phyloP scores from a whole-genome alignment of 1,140 invertebrate genomes.

The Aphelinus certus region DNA sequence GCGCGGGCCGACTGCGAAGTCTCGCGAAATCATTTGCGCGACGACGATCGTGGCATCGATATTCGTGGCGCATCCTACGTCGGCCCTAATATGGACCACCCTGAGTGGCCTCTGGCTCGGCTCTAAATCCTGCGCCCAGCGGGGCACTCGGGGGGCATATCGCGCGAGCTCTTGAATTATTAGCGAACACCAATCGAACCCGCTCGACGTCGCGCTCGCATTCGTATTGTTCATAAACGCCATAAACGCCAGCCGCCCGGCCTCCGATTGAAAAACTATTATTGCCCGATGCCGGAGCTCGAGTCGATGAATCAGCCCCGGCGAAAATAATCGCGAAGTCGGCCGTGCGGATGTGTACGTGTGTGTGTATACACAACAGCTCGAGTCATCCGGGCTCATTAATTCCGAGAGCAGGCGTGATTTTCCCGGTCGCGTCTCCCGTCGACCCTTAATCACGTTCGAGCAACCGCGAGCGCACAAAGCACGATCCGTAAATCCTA shows the following conservation, averaged over 20 bases:
- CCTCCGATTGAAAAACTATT: too few species aligned
- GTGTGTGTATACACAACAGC: too few species aligned
- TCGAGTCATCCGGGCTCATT: conserved; percentile 13
- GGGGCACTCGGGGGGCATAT: conserved; percentile 48
- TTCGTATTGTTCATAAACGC: too few species aligned
- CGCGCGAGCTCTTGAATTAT: conserved; percentile 52
- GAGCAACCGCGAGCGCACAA: not conserved
- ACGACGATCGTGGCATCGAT: conserved; percentile 42
- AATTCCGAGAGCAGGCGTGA: not conserved
- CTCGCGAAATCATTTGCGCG: too few species aligned
- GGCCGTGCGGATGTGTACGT: too few species aligned
- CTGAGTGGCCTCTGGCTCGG: conserved; percentile 49
- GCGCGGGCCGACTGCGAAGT: too few species aligned
- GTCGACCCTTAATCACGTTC: conserved; percentile 26
- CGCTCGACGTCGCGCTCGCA: not conserved
- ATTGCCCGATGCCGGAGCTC: too few species aligned
- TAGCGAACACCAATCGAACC: conserved; percentile 49
- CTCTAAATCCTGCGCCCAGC: conserved; percentile 58
- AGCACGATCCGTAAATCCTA: conserved; percentile 37
- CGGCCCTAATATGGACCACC: conserved; percentile 58
- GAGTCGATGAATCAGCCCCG: too few species aligned
- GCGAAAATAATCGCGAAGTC: too few species aligned
- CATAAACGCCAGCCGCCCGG: too few species aligned
- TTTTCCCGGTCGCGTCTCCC: not conserved
- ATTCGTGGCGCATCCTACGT: conserved; percentile 37